These are phyloP conservation scores for Triplophysa siluroides DNA, from an alignment of 2,113 vertebrate species.

Conservation along the genomic window DNA sequence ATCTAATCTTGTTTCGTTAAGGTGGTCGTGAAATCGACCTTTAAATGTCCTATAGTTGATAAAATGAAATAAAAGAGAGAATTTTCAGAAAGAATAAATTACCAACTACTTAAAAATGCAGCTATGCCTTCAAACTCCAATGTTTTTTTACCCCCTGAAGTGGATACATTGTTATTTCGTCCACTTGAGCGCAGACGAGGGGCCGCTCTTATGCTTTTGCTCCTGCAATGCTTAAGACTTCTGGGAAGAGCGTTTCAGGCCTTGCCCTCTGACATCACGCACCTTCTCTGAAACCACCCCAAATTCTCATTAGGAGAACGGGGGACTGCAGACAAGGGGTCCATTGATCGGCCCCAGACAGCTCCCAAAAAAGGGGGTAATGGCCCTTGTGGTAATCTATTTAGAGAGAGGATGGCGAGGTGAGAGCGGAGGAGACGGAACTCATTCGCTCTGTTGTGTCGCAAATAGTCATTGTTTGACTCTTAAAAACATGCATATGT, in stretches of 20 bases:
- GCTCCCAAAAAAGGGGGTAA: conserved; percentile 53
- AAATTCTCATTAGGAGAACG: conserved; percentile 50
- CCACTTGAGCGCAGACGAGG: conserved; percentile 16
- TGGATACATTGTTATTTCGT: conserved; percentile 42
- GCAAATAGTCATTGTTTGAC: background rate
- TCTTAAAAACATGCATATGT: background rate
- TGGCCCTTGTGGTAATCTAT: conserved; percentile 55
- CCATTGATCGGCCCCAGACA: conserved; percentile 50
- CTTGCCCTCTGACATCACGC: conserved; percentile 8
- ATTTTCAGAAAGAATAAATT: background rate
- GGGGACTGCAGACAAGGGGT: conserved; percentile 49
- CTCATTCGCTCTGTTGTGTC: conserved; percentile 9
- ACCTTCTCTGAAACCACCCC: conserved; percentile 35
- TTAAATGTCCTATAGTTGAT: background rate
- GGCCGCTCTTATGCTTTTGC: conserved; percentile 17
- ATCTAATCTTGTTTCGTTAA: too few relatives aligned
- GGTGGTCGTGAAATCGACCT: background rate
- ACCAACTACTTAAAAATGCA: conserved; percentile 41
- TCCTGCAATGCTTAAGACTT: conserved; percentile 11
- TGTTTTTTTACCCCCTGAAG: conserved; percentile 9
- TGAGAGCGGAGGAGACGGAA: conserved; percentile 19
- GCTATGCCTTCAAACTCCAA: conserved; percentile 25
- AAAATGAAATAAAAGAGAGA: background rate
- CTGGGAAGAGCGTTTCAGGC: conserved; percentile 19
- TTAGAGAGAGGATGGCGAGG: conserved; percentile 40